Conservation (phyloP, 1,140 invertebrate genomes). For the Fragariocoptes setiger region DNA sequence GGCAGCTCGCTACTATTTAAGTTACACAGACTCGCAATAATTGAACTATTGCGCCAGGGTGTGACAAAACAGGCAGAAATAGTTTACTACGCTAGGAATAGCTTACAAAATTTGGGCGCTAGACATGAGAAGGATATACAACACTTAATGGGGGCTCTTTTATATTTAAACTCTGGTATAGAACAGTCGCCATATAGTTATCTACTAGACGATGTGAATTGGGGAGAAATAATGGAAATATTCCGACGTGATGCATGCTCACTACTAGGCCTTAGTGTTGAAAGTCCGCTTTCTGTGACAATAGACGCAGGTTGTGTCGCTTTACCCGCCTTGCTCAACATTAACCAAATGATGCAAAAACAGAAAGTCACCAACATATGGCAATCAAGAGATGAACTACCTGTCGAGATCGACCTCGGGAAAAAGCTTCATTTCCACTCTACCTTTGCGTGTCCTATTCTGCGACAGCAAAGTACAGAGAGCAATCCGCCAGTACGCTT, state of each 20-base stretch:
- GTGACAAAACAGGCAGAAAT: conserved; percentile 32
- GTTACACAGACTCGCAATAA: conserved; percentile 38
- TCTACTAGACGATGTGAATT: conserved; percentile 39
- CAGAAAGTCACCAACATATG: conserved; percentile 72
- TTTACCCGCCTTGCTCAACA: conserved; percentile 64
- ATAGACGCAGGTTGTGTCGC: conserved; percentile 72
- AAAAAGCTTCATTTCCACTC: conserved; percentile 70
- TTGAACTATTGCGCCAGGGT: conserved; percentile 33
- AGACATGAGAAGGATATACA: conserved; percentile 54
- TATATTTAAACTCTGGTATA: conserved; percentile 45
- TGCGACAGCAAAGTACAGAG: conserved; percentile 79
- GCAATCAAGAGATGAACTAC: conserved; percentile 78
- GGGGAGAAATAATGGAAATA: conserved; percentile 54
- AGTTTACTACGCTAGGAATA: conserved; percentile 48
- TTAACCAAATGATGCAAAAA: conserved; percentile 81
- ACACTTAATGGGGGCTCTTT: conserved; percentile 50
- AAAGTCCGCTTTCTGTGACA: conserved; percentile 39
- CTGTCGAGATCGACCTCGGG: conserved; percentile 67
- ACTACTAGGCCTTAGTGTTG: conserved; percentile 54
- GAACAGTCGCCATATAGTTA: conserved; percentile 44
- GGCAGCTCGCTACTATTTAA: conserved; percentile 50
- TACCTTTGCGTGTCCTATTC: conserved; percentile 88
- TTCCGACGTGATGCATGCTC: conserved; percentile 74
- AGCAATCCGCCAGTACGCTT: conserved; percentile 85
- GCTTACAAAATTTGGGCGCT: conserved; percentile 49